Conservation (phyloP, 2,797 vertebrate genomes). For the Sebastes vulpes region DNA sequence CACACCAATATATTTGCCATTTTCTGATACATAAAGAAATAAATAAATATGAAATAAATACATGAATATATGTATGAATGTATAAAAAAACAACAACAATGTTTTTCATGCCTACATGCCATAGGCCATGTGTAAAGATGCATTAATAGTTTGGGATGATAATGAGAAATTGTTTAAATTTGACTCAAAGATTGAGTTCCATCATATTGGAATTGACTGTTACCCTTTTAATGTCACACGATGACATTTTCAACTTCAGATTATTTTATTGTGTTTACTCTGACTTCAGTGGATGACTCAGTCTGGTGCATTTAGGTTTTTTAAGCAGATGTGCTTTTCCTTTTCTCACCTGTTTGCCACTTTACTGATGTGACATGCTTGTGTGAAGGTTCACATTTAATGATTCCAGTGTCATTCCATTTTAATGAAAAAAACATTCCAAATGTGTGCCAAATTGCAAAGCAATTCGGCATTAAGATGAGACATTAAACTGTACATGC, state of each 20-base stretch:
- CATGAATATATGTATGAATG: background rate
- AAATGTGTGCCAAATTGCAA: background rate
- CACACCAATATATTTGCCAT: background rate
- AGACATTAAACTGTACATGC: slow-evolving; percentile 4
- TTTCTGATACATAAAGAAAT: background rate
- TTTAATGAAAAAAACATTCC: slow-evolving; percentile 13
- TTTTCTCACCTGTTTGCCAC: background rate
- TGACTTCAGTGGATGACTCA: slow-evolving; percentile 13
- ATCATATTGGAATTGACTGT: slow-evolving; percentile 15
- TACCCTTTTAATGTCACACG: slow-evolving; percentile 36
- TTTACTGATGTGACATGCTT: background rate
- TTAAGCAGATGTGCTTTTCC: background rate
- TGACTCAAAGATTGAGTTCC: background rate
- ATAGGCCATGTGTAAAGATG: background rate
- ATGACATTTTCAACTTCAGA: slow-evolving; percentile 30
- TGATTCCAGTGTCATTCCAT: slow-evolving; percentile 16
- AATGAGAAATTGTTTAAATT: background rate
- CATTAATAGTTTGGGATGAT: background rate
- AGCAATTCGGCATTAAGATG: slow-evolving; percentile 22
- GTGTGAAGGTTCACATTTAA: slow-evolving; percentile 24
- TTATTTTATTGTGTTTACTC: slow-evolving; percentile 13
- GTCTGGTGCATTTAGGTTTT: background rate
- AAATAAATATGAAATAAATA: background rate
- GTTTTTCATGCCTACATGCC: background rate
- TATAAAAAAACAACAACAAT: too few species aligned